These are phyloP conservation scores for Nowickia ferox DNA, from an alignment of 2,888 invertebrate genomes.

Conservation along the genomic window DNA sequence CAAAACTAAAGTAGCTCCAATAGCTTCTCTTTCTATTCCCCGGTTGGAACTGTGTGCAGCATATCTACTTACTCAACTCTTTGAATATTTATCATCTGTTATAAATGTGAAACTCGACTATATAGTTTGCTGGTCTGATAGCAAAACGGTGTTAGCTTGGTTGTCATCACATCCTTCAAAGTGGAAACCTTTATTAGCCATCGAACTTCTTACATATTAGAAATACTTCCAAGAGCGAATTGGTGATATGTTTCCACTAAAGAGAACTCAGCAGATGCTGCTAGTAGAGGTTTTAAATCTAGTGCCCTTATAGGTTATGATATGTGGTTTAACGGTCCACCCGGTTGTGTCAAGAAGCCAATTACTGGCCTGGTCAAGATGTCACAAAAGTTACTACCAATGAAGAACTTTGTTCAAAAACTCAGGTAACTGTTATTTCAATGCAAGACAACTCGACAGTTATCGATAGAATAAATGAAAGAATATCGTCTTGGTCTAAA, in stretches of 20 bases:
- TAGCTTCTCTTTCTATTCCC: constrained; percentile 18
- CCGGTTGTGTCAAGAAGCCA: neutral
- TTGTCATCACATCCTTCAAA: constrained; percentile 18
- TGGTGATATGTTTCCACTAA: constrained; percentile 34
- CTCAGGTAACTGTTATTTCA: neutral
- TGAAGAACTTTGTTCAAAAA: constrained; percentile 15
- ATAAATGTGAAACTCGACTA: neutral
- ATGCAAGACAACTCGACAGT: neutral
- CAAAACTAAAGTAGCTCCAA: constrained; percentile 39
- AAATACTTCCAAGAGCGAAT: neutral
- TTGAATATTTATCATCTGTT: constrained; percentile 29
- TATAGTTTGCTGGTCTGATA: constrained; percentile 38
- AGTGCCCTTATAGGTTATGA: neutral
- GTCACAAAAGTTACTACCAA: neutral
- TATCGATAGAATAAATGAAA: constrained; percentile 11
- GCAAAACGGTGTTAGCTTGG: constrained; percentile 35
- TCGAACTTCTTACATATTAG: constrained; percentile 17
- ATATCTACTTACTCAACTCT: too few species aligned
- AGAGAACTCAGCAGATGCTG: constrained; percentile 30
- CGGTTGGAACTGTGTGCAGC: constrained; percentile 43
- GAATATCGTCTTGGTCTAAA: constrained; percentile 10
- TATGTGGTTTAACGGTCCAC: constrained; percentile 32
- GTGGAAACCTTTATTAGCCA: constrained; percentile 38
- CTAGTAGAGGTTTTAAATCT: constrained; percentile 22
- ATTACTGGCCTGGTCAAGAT: too few species aligned